Evolutionary conservation across 2,888 invertebrate species (phyloP).

Genomic region (Drosophila ustulata): DNA sequence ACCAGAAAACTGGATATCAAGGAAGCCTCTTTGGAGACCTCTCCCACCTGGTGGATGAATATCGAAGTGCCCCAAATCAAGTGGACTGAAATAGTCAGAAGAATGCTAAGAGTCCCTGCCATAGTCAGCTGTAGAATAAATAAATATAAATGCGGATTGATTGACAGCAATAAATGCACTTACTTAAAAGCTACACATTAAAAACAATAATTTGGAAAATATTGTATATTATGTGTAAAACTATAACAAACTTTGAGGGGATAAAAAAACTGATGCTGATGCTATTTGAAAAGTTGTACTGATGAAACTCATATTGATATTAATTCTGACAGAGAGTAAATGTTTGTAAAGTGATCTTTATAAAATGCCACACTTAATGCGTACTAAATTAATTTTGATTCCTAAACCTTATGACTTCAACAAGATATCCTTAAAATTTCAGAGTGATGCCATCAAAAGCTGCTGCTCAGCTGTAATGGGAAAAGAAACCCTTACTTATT

Average conservation of each 20-base stretch:
- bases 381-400: too few relatives aligned
- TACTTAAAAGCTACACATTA: neutral
- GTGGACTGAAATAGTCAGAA: neutral
- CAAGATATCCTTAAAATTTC: neutral
- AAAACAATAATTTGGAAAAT: neutral
- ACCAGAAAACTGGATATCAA: neutral
- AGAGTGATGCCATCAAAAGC: neutral
- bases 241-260: neutral
- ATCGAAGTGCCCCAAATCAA: neutral
- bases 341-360: too few relatives aligned
- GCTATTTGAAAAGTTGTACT: neutral
- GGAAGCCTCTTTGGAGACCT: neutral
- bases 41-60: slow-evolving; percentile 1
- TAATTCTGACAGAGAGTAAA: too few relatives aligned
- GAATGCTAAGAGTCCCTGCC: neutral
- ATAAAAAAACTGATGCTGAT: neutral
- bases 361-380: too few relatives aligned
- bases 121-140: neutral
- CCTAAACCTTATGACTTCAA: too few relatives aligned
- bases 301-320: neutral
- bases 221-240: neutral
- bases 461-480: neutral
- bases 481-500: neutral
- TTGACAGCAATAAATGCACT: neutral
- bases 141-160: neutral